phyloP scores from a whole-genome alignment of 2,797 vertebrate species.

The Sebastes hubbsi region DNA sequence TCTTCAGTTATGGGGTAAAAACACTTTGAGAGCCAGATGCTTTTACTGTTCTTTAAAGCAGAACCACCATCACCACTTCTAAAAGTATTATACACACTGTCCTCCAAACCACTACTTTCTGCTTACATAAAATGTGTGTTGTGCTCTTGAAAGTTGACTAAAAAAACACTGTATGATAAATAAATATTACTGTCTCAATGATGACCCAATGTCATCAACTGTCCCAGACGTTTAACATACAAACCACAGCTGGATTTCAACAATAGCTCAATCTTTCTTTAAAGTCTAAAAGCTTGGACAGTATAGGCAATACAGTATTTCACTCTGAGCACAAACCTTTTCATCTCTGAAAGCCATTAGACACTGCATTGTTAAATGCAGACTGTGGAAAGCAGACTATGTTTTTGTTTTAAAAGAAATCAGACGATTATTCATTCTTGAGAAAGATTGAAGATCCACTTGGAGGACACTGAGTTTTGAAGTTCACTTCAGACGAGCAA shows the following conservation, averaged over 20 bases:
- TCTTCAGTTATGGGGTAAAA: slow-evolving; percentile 23
- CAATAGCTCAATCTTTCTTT: background rate
- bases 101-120: background rate
- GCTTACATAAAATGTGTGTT: background rate
- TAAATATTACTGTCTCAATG: background rate
- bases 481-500: background rate
- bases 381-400: background rate
- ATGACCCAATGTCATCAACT: background rate
- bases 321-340: background rate
- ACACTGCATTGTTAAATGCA: background rate
- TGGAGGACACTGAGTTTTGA: slow-evolving; percentile 14
- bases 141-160: background rate
- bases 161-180: background rate
- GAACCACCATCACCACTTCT: background rate
- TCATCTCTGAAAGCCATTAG: slow-evolving; percentile 3
- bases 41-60: slow-evolving; percentile 21
- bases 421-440: background rate
- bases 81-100: background rate
- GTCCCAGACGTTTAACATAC: background rate
- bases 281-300: background rate
- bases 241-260: background rate
- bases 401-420: background rate
- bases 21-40: slow-evolving; percentile 19
- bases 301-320: background rate
- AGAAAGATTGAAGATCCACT: background rate